Percentiles rank a stretch among this genome's conserved stretches.
These are phyloP conservation scores for Dermatemys mawii DNA, from an alignment of 2,113 vertebrate genomes.

Conservation along the genomic window DNA sequence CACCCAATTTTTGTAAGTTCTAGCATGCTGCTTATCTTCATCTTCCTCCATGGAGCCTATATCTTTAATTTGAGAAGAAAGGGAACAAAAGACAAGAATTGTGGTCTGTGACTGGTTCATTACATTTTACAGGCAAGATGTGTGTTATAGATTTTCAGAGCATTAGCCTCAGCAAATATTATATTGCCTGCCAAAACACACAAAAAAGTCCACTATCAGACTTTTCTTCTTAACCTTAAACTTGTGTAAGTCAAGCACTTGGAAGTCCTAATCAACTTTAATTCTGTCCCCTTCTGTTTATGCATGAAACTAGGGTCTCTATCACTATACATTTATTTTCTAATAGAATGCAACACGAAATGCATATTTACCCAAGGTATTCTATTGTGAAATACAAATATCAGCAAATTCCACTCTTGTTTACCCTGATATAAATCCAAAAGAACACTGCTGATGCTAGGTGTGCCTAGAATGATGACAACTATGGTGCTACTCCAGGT, in stretches of 20 bases:
- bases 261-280: background rate
- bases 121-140: conserved; percentile 33
- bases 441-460: background rate
- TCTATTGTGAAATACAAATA: background rate
- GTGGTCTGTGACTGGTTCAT: conserved; percentile 41
- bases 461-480: background rate
- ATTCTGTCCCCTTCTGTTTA: background rate
- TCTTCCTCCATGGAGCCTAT: conserved; percentile 35
- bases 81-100: conserved; percentile 35
- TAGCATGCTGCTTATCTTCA: conserved; percentile 56
- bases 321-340: background rate
- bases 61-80: conserved; percentile 38
- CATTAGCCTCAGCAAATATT: conserved; percentile 39
- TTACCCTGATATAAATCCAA: background rate
- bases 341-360: background rate
- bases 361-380: background rate
- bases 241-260: background rate
- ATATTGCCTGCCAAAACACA: background rate
- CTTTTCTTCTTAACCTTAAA: background rate
- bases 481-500: background rate
- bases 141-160: conserved; percentile 12
- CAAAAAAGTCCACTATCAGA: background rate
- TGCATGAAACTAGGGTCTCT: background rate
- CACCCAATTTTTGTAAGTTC: conserved; percentile 53
- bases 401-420: background rate